Evolutionary conservation across 2,797 vertebrate genomes (phyloP).

Genomic region (Spinibarbus caldwelli): DNA sequence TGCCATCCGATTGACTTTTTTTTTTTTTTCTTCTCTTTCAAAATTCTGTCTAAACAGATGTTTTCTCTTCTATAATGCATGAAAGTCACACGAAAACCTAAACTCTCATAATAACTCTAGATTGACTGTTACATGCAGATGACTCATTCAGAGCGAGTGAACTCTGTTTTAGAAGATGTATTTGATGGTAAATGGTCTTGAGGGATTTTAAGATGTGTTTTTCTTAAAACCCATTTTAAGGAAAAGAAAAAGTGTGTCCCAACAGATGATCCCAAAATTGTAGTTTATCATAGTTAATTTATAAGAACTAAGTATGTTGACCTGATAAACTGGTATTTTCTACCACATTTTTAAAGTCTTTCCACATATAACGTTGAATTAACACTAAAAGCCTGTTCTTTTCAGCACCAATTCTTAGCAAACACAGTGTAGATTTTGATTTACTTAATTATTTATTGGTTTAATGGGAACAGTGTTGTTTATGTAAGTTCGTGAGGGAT

Average conservation of each 20-base stretch:
- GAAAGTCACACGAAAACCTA: neutral
- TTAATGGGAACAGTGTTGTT: constrained; percentile 11
- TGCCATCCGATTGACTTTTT: neutral
- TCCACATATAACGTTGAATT: neutral
- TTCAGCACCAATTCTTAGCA: neutral
- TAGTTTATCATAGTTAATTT: neutral
- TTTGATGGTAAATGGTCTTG: neutral
- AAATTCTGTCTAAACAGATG: neutral
- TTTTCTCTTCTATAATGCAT: neutral
- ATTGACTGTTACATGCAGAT: constrained; percentile 6
- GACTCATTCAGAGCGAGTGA: too few relatives aligned
- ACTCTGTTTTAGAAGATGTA: neutral
- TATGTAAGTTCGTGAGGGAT: neutral
- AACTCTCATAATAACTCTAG: neutral
- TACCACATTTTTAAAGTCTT: neutral
- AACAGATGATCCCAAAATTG: neutral
- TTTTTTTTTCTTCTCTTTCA: neutral
- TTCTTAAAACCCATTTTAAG: constrained; percentile 1
- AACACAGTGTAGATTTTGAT: neutral
- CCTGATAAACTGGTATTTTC: neutral
- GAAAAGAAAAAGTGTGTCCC: neutral
- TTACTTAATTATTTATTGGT: constrained; percentile 21
- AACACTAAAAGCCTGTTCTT: constrained; percentile 26
- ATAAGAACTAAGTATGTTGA: neutral
- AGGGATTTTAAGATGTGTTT: neutral